Base-by-base conservation (phyloP, 64 coral and sea anemone genomes). In the Astreopora myriophthalma region DNA sequence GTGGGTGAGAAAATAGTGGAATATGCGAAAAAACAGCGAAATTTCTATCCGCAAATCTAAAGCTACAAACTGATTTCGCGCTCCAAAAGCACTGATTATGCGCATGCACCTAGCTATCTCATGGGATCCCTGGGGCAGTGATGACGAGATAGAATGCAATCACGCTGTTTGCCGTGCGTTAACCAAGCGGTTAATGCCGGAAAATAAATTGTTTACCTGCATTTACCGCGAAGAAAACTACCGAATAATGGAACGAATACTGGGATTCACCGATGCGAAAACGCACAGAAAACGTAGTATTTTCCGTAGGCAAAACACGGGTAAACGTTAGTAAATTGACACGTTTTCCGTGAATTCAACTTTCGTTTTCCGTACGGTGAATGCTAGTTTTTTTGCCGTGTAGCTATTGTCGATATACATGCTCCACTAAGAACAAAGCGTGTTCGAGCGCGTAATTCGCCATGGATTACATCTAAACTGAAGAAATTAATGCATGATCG, bases 151-250 rank as follows among this genome's bases (percentile, higher is more conserved):
- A 62, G 16, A 62, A 62, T 0, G 58, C 8, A 73, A 34, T 34
- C 69, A 73, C 11, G 1, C 26, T 35, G 30, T 37, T 73, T 34
- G 17, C 33, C 30, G 8, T 35, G 69, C 69, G 69, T 73, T 73
- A 73, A 73, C 33, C 69, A 29, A 73, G 69, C 33, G 69, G 69
- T 73, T 73, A 73, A 73, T 13, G 69, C 31, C 69, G 33, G 69
- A 34, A 73, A 73, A 73, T 37, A 11, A 33, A 16, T 35, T 19
- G 31, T 73, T 73, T 34, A 37, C 69, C 69, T 34, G 69, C 69
- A 73, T 73, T 73, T 73, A 34, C 69, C 69, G 69, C 69, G 34
- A 73, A 30, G 69, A 73, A 73, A 73, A 73, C 69, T 73, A 73
- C 69, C 69, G 69, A 19, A 73, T 73, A 38, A 74, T 74, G 62